phyloP scores from a whole-genome alignment of 2,113 vertebrate genomes.

The Cololabis saira region DNA sequence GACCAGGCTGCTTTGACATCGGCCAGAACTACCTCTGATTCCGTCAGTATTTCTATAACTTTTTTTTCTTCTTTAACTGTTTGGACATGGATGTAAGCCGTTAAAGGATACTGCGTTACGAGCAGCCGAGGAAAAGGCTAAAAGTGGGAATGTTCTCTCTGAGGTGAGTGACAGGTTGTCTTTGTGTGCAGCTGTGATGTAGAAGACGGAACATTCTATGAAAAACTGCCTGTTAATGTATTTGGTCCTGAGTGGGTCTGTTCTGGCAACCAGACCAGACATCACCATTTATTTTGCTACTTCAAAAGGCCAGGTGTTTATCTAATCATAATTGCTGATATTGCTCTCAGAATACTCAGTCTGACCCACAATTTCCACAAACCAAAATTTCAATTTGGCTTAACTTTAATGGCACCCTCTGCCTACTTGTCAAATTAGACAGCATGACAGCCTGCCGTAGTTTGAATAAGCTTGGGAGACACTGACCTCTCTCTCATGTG shows the following conservation, averaged over 20 bases:
- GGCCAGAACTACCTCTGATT: constrained; percentile 20
- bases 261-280: too few species aligned
- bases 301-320: constrained; percentile 40
- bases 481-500: constrained; percentile 1
- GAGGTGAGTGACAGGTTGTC: constrained; percentile 69
- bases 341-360: constrained; percentile 14
- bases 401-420: constrained; percentile 56
- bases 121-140: constrained; percentile 42
- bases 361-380: constrained; percentile 54
- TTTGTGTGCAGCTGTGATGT: constrained; percentile 4
- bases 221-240: too few species aligned
- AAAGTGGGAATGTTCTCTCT: constrained; percentile 46
- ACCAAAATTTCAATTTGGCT: constrained; percentile 59
- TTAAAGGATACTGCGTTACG: constrained; percentile 63
- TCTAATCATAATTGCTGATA: constrained; percentile 52
- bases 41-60: constrained; percentile 27
- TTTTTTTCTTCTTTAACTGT: constrained; percentile 12
- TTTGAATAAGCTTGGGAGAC: constrained; percentile 3
- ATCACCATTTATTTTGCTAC: too few species aligned
- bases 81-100: constrained; percentile 76
- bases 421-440: constrained; percentile 44
- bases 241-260: too few species aligned
- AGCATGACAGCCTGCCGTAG: constrained; percentile 14
- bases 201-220: too few species aligned
- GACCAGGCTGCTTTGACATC: constrained; percentile 29